These are phyloP conservation scores for Caradrina clavipalpis DNA, from an alignment of 2,888 invertebrate genomes.

Conservation along the genomic window DNA sequence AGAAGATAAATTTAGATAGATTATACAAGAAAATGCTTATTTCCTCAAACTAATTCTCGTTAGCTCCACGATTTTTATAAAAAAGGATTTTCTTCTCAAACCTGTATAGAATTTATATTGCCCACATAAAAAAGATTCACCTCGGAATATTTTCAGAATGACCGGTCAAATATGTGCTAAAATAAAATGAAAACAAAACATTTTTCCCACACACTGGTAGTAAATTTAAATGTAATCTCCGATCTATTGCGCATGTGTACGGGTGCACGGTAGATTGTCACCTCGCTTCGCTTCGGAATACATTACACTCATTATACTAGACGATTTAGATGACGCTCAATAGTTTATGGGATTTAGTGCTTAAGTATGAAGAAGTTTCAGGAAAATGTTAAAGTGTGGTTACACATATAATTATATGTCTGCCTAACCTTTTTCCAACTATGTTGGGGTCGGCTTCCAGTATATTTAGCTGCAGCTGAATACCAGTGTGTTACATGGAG, in stretches of 20 bases:
- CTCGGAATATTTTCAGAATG: slow-evolving; percentile 58
- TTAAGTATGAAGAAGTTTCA: no score
- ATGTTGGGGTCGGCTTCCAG: no score
- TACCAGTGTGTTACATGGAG: no score
- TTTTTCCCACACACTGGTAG: slow-evolving; percentile 42
- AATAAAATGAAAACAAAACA: slow-evolving; percentile 62
- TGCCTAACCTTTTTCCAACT: no score
- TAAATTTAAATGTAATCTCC: slow-evolving; percentile 54
- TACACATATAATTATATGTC: no score
- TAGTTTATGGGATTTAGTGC: slow-evolving; percentile 30
- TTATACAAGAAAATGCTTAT: neutral
- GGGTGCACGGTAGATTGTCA: slow-evolving; percentile 43
- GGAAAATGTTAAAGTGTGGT: no score
- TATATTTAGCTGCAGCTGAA: no score
- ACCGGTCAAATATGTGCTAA: slow-evolving; percentile 60
- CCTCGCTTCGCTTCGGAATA: slow-evolving; percentile 12
- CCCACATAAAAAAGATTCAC: slow-evolving; percentile 38
- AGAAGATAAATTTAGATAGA: neutral
- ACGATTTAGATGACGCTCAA: slow-evolving; percentile 41
- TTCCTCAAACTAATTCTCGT: no score
- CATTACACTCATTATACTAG: neutral
- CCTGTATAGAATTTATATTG: slow-evolving; percentile 37
- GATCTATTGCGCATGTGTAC: slow-evolving; percentile 33
- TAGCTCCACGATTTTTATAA: neutral
- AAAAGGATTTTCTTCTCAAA: neutral